These are phyloP conservation scores for Aythya fuligula DNA, from an alignment of 2,797 vertebrate species.

Conservation along the genomic window DNA sequence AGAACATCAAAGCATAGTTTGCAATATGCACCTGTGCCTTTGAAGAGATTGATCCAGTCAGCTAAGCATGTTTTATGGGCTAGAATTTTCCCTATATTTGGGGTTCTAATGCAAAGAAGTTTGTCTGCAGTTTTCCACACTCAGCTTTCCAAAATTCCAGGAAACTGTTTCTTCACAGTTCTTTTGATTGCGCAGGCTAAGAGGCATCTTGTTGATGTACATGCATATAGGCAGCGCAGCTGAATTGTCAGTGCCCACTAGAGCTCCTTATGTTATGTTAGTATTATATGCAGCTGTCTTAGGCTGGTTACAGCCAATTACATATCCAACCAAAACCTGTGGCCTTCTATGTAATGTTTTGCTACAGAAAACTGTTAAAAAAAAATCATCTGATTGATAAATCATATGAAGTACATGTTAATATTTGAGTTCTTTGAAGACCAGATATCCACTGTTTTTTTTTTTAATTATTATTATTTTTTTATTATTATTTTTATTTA, in stretches of 20 bases:
- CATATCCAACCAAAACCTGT: neutral
- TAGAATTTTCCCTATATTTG: neutral
- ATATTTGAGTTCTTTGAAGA: neutral
- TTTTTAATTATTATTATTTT: neutral
- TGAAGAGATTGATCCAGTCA: neutral
- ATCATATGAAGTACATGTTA: neutral
- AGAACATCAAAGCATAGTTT: neutral
- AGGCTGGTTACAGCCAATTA: neutral
- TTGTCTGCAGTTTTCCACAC: neutral
- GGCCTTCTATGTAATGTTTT: neutral
- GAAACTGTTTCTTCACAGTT: neutral
- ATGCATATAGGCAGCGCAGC: neutral
- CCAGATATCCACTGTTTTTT: neutral
- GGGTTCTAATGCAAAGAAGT: neutral
- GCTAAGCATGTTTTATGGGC: neutral
- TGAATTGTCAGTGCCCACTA: neutral
- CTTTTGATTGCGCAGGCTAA: neutral
- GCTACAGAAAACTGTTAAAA: neutral
- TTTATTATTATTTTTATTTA: neutral
- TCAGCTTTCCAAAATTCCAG: neutral
- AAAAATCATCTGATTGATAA: neutral
- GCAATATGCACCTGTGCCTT: neutral
- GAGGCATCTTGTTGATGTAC: neutral
- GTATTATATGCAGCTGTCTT: neutral
- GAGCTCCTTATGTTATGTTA: neutral